These are phyloP conservation scores for Nesometra sesokonis DNA, from an alignment of 35 echinoderm and acorn worm species.

Conservation along the genomic window DNA sequence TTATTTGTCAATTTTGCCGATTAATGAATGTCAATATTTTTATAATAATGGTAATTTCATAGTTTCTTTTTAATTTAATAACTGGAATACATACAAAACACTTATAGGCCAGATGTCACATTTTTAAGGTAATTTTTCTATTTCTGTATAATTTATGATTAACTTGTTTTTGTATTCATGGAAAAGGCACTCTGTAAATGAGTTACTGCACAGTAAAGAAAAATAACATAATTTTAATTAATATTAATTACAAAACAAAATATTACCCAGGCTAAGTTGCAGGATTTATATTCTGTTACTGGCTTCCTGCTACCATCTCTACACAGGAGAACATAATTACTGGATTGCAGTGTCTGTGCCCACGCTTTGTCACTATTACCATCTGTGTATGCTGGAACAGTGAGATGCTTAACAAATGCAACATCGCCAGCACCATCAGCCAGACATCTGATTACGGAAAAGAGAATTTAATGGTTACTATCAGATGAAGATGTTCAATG, in stretches of 20 bases:
- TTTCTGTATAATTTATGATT: no score
- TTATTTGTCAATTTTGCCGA: no score
- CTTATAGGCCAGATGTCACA: no score
- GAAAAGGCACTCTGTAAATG: constrained; percentile 35
- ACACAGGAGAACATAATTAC: constrained; percentile 51
- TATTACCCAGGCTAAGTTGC: constrained; percentile 63
- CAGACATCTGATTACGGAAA: constrained; percentile 40
- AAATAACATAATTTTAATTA: background rate
- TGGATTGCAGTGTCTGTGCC: background rate
- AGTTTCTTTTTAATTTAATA: no score
- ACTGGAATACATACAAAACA: no score
- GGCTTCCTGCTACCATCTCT: constrained; percentile 18
- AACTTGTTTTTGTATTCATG: no score
- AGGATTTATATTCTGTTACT: constrained; percentile 9
- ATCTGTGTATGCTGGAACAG: constrained; percentile 34
- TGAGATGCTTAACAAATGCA: constrained; percentile 69
- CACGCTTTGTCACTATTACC: constrained; percentile 13
- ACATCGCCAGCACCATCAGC: constrained; percentile 59
- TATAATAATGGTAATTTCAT: no score
- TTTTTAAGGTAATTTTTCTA: no score
- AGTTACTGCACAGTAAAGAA: constrained; percentile 25
- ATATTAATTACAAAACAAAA: background rate
- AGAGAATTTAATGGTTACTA: background rate
- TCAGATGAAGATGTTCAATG: no score
- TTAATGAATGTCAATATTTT: no score